Base-by-base conservation (phyloP, 1,140 invertebrate genomes). In the Aphelenchoides fujianensis region DNA sequence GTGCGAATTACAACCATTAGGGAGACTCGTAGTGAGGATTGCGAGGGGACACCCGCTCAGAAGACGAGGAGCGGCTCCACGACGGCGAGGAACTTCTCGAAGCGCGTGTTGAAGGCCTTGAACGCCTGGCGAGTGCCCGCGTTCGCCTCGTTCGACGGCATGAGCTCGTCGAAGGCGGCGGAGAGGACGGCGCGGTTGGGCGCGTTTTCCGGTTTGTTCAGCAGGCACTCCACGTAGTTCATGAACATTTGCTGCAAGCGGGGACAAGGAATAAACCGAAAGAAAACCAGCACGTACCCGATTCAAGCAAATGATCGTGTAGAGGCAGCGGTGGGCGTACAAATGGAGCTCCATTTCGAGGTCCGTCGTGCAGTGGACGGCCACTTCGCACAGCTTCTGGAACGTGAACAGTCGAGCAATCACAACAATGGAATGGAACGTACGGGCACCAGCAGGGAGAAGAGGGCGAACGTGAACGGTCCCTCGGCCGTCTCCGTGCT, bases 201-300 rank as follows among this genome's bases (percentile, higher is more conserved):
- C 23, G 37, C 70, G 61, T 72, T 72, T 34, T 75, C 70, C 5
- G 70, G 70, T 3, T 31, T 12, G 12, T 12, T n/a, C 3, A 72
- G 31, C 7, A 72, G 23, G 27, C 34, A n/a, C 16, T 53, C n/a
- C 3, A 72, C 52, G 31, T 72, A 72, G 28, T 64, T 27, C 2
- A 36, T 55, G 37, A 72, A 72, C 19, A 28, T 19, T n/a, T 35
- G 27, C 70, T 72, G 36, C 37, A 71, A 73, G 16, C 16, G 16
- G 34, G 55, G 5, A 23, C 5, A 34, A 16, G 19, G 1, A n/a
- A 34, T 55, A 36, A 34, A 19, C 27, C 63, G 12, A 41, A 19
- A n/a, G n/a, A n/a, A 32, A 37, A 36, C 32, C 1, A 37, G 19
- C 12, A 64, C 3, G 23, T 66, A 66, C 63, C 34, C 31, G 31